A percentile compares a stretch with the other conserved stretches of the same genome.
phyloP scores from a whole-genome alignment of 2,113 vertebrate species.

The Salvelinus fontinalis region DNA sequence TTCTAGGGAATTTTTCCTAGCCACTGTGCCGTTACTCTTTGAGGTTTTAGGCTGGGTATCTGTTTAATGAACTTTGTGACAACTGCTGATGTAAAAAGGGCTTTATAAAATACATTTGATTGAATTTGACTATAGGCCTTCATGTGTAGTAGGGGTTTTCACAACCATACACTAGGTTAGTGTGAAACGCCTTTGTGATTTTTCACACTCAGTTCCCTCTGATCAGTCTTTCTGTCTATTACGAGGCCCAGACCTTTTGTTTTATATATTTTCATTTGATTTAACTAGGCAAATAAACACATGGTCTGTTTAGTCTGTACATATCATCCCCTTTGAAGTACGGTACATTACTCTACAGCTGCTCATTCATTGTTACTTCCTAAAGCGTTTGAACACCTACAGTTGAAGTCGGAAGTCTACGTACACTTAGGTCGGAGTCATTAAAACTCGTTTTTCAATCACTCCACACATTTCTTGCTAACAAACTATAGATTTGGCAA shows the following conservation, averaged over 20 bases:
- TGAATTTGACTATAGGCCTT: background rate
- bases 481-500: too few species aligned
- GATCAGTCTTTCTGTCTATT: conserved; percentile 1
- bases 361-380: background rate
- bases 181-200: background rate
- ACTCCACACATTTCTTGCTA: too few species aligned
- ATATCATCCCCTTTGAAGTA: conserved; percentile 16
- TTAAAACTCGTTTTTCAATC: too few species aligned
- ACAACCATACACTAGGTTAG: background rate
- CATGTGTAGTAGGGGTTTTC: background rate
- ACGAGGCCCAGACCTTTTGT: background rate
- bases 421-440: too few species aligned
- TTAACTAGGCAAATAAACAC: background rate
- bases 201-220: conserved; percentile 29
- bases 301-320: background rate
- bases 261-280: too few species aligned
- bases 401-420: too few species aligned
- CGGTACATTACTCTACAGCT: background rate
- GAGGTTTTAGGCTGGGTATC: too few species aligned
- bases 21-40: too few species aligned
- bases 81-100: too few species aligned
- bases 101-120: too few species aligned
- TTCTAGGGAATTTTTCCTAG: too few species aligned
- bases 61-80: too few species aligned
- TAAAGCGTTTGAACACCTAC: conserved; percentile 7